phyloP scores from a whole-genome alignment of 35 echinoderm and acorn worm species.

The Apostichopus parvimensis region DNA sequence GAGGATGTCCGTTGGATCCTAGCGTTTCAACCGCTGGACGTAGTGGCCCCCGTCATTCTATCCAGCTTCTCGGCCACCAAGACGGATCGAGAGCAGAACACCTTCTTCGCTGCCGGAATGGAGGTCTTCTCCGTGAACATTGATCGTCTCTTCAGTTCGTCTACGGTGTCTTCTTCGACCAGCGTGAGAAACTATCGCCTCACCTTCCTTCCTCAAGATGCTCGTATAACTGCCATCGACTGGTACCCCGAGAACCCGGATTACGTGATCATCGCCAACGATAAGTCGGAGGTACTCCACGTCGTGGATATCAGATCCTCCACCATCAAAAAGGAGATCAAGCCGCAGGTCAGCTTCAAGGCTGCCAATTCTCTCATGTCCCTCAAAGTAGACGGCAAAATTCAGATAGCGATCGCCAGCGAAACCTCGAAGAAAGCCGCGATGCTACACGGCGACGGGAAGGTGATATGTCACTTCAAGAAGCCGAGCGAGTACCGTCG shows the following conservation, averaged over 20 bases:
- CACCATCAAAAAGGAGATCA: background rate
- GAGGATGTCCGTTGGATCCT: conserved; percentile 45
- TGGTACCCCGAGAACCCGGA: conserved; percentile 38
- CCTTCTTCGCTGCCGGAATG: conserved; percentile 21
- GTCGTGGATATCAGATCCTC: conserved; percentile 7
- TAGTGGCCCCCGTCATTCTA: conserved; percentile 27
- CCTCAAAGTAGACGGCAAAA: background rate
- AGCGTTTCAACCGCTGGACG: conserved; percentile 40
- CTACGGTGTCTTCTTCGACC: conserved; percentile 9
- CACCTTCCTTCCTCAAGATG: conserved; percentile 27
- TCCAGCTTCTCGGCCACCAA: conserved; percentile 25
- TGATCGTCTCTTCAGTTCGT: conserved; percentile 25
- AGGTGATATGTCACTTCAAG: conserved; percentile 36
- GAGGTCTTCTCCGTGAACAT: conserved; percentile 49
- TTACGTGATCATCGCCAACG: conserved; percentile 32
- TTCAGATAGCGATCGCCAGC: conserved; percentile 33
- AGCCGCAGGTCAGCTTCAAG: conserved; percentile 7
- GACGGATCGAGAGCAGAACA: conserved; percentile 28
- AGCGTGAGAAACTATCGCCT: conserved; percentile 25
- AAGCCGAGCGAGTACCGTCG: background rate
- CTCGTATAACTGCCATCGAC: conserved; percentile 38
- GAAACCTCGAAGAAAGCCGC: conserved; percentile 23
- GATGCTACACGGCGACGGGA: conserved; percentile 18
- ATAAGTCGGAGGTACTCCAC: conserved; percentile 17
- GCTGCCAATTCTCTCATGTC: conserved; percentile 44